Evolutionary conservation across 2,113 vertebrate genomes (phyloP).

Genomic region (Dunckerocampus dactyliophorus): DNA sequence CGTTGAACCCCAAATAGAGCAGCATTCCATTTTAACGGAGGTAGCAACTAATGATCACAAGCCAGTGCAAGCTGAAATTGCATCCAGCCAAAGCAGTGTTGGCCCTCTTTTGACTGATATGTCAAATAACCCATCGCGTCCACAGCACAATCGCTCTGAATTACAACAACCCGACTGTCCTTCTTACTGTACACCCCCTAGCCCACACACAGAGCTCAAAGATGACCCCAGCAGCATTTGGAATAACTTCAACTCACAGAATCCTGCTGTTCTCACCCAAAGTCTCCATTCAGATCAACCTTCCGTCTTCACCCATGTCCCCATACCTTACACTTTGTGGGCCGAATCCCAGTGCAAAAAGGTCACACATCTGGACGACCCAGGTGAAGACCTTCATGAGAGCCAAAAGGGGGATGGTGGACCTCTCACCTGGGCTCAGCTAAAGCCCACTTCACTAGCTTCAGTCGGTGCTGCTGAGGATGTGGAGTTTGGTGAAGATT

Average conservation of each 20-base stretch:
- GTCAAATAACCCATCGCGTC: slow-evolving; percentile 18
- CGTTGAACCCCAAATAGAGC: slow-evolving; percentile 26
- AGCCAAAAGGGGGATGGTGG: slow-evolving; percentile 51
- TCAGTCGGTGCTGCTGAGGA: slow-evolving; percentile 40
- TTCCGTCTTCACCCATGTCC: slow-evolving; percentile 58
- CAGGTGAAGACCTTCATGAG: slow-evolving; percentile 44
- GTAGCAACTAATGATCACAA: slow-evolving; percentile 27
- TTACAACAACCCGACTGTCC: slow-evolving; percentile 30
- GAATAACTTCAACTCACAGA: slow-evolving; percentile 68
- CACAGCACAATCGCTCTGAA: slow-evolving; percentile 29
- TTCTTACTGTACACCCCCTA: slow-evolving; percentile 27
- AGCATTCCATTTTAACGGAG: slow-evolving; percentile 19
- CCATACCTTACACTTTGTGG: slow-evolving; percentile 67
- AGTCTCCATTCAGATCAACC: slow-evolving; percentile 57
- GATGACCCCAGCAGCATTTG: slow-evolving; percentile 66
- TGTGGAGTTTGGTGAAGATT: slow-evolving; percentile 46
- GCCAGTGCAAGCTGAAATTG: slow-evolving; percentile 6
- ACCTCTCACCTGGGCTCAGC: slow-evolving; percentile 70
- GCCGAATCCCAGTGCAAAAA: slow-evolving; percentile 69
- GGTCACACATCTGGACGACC: slow-evolving; percentile 63
- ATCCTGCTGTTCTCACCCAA: slow-evolving; percentile 62
- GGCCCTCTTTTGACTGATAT: slow-evolving; percentile 10
- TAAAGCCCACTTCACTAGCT: slow-evolving; percentile 60
- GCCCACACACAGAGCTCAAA: slow-evolving; percentile 48
- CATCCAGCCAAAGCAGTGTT: slow-evolving; percentile 10